Conservation (phyloP, 2,888 invertebrate genomes). For the Junonia oenone region DNA sequence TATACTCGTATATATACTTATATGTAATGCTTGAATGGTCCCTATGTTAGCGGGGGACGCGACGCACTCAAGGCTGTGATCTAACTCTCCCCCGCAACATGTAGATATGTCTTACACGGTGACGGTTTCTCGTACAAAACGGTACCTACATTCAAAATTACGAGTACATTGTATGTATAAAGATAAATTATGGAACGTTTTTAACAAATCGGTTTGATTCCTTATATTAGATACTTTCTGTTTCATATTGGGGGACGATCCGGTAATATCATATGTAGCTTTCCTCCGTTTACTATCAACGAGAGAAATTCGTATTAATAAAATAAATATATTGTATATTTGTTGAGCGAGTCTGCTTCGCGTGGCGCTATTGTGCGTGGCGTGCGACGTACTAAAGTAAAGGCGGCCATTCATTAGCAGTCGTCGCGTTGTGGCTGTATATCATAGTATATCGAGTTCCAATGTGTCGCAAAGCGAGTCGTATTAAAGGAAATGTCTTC, state of each 20-base stretch:
- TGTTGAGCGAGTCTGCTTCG: no score
- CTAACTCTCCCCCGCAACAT: not conserved
- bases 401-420: no score
- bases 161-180: not conserved
- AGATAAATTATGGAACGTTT: not conserved
- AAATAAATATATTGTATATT: slow-evolving; percentile 21
- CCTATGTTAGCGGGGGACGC: no score
- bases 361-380: not conserved
- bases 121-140: slow-evolving; percentile 10
- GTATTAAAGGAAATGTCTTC: no score
- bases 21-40: no score
- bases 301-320: slow-evolving; percentile 3
- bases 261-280: no score
- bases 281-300: not conserved
- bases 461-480: no score
- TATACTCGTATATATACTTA: no score
- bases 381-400: slow-evolving; percentile 35
- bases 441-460: no score
- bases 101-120: slow-evolving; percentile 1
- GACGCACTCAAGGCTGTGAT: slow-evolving; percentile 17
- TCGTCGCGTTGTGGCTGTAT: no score
- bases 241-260: no score
- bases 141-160: slow-evolving; percentile 5
- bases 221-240: not conserved
- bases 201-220: not conserved